Conservation (phyloP, 2,888 invertebrate genomes). For the Alloplasta piceator region DNA sequence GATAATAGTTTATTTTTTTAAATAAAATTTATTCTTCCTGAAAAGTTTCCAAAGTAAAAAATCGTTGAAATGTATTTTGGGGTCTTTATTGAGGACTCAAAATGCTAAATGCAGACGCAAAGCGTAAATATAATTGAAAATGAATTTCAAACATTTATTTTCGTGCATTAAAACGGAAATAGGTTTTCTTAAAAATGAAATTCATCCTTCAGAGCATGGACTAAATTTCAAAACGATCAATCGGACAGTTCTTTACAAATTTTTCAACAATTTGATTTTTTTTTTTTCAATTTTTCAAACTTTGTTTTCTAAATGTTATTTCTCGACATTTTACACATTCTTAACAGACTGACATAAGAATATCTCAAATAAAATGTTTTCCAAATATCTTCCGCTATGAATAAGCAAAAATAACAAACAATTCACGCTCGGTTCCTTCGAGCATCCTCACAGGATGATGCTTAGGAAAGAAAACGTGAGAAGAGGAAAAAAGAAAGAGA, state of each 20-base stretch:
- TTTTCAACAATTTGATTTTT: background rate
- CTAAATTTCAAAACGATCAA: background rate
- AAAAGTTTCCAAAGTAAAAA: too few relatives aligned
- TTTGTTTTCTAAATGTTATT: background rate
- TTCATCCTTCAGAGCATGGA: too few relatives aligned
- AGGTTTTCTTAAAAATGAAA: too few relatives aligned
- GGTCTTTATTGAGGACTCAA: too few relatives aligned
- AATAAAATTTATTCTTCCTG: too few relatives aligned
- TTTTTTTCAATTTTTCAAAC: background rate
- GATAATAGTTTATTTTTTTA: too few relatives aligned
- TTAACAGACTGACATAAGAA: background rate
- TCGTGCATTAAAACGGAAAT: too few relatives aligned
- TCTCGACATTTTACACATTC: background rate
- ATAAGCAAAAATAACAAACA: conserved; percentile 9
- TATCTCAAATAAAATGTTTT: background rate
- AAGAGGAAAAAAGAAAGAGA: conserved; percentile 34
- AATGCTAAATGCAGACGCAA: too few relatives aligned
- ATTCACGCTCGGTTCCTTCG: conserved; percentile 48
- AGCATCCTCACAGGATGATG: conserved; percentile 62
- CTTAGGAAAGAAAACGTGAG: conserved; percentile 47
- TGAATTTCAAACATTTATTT: too few relatives aligned
- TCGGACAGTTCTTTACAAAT: background rate
- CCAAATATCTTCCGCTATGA: background rate
- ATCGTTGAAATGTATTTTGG: too few relatives aligned
- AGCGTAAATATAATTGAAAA: too few relatives aligned